These are phyloP conservation scores for Chaetogeoica ovagalla DNA, from an alignment of 2,888 invertebrate genomes.

Conservation along the genomic window DNA sequence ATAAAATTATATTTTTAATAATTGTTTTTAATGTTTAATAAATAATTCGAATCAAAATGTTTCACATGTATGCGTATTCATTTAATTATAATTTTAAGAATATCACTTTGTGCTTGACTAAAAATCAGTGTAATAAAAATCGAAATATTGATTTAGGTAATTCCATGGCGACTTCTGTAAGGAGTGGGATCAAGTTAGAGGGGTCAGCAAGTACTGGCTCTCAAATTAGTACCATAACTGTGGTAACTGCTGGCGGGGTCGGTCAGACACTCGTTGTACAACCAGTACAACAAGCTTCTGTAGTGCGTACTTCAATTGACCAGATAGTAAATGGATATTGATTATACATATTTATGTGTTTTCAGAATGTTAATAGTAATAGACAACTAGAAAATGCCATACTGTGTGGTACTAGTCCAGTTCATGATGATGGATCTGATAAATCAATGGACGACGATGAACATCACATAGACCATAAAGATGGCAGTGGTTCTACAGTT, in stretches of 20 bases:
- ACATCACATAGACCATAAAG: constrained; percentile 52
- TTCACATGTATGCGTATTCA: neutral
- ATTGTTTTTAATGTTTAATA: too few relatives aligned
- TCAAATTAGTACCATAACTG: constrained; percentile 54
- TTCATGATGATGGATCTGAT: constrained; percentile 51
- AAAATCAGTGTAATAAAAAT: neutral
- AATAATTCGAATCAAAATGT: too few relatives aligned
- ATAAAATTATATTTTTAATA: too few relatives aligned
- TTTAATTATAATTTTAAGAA: neutral
- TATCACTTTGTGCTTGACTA: neutral
- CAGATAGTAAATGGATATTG: constrained; percentile 3
- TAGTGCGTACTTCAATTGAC: constrained; percentile 31
- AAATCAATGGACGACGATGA: constrained; percentile 52
- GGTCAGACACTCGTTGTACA: constrained; percentile 55
- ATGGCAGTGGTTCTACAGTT: constrained; percentile 50
- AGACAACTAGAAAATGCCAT: constrained; percentile 47
- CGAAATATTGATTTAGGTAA: constrained; percentile 31
- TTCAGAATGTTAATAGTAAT: constrained; percentile 42
- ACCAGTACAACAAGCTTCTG: constrained; percentile 52
- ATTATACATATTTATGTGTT: constrained; percentile 2
- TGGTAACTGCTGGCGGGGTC: constrained; percentile 53
- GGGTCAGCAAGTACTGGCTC: constrained; percentile 40
- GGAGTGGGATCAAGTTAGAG: constrained; percentile 50
- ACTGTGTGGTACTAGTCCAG: constrained; percentile 42
- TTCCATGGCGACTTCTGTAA: constrained; percentile 50